Percentiles rank a stretch among this genome's conserved stretches.
phyloP scores from a whole-genome alignment of 2,888 invertebrate species.

The Mylabris sibirica region DNA sequence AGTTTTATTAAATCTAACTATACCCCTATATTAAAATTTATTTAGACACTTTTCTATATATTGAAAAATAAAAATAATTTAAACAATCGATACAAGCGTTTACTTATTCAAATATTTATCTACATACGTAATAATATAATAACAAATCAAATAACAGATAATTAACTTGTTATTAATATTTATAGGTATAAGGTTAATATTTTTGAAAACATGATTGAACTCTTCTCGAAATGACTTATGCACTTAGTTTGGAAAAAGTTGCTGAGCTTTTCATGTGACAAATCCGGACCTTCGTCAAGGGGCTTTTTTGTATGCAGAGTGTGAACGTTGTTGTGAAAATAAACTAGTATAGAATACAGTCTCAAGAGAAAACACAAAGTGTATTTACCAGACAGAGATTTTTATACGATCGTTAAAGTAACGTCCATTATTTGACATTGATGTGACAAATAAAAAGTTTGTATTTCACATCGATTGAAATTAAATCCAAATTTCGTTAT shows the following conservation, averaged over 20 bases:
- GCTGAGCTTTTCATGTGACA: constrained; percentile 43
- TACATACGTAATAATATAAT: neutral
- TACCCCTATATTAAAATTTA: neutral
- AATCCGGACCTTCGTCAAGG: constrained; percentile 46
- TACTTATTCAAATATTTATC: neutral
- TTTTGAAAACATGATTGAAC: constrained; percentile 40
- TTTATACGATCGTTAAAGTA: constrained; percentile 30
- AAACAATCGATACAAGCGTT: neutral
- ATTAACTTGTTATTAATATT: neutral
- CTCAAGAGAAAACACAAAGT: constrained; percentile 42
- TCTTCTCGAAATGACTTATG: constrained; percentile 40
- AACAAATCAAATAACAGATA: neutral
- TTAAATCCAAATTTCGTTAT: neutral
- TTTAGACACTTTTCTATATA: neutral
- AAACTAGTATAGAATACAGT: constrained; percentile 44
- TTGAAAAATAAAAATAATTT: neutral
- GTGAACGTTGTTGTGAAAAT: constrained; percentile 44
- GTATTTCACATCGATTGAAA: neutral
- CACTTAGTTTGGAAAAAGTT: constrained; percentile 40
- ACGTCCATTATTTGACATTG: constrained; percentile 18
- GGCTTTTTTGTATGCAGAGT: constrained; percentile 45
- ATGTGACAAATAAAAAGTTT: constrained; percentile 24
- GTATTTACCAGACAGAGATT: constrained; percentile 39
- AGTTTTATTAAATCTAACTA: neutral
- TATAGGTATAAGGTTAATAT: constrained; percentile 19